Conservation (phyloP, 2,888 invertebrate species). For the Eupithecia inturbata region DNA sequence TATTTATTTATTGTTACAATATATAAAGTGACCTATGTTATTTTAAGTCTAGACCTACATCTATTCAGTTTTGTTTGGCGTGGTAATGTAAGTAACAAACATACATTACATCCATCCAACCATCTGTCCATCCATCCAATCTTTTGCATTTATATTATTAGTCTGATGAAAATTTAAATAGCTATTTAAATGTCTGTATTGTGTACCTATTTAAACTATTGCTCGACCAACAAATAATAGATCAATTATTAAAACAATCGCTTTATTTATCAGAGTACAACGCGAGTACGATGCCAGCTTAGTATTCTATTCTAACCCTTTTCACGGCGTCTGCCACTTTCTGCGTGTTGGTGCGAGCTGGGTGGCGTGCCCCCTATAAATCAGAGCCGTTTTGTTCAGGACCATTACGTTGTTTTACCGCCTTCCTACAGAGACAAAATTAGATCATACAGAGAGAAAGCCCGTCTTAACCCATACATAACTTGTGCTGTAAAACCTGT, state of each 20-base stretch:
- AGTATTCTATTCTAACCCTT: slow-evolving; percentile 69
- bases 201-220: too few species aligned
- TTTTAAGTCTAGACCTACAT: too few species aligned
- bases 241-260: neutral
- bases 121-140: too few species aligned
- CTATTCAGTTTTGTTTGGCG: too few species aligned
- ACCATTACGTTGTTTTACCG: slow-evolving; percentile 79
- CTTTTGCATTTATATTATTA: too few species aligned
- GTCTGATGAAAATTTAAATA: too few species aligned
- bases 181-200: too few species aligned
- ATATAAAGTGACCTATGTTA: too few species aligned
- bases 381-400: slow-evolving; percentile 78
- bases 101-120: too few species aligned
- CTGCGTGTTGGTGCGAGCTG: slow-evolving; percentile 73
- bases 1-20: too few species aligned
- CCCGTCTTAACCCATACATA: slow-evolving; percentile 66
- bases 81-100: too few species aligned
- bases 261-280: neutral
- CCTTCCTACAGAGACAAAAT: slow-evolving; percentile 79
- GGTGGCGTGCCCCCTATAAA: slow-evolving; percentile 74
- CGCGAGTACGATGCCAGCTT: slow-evolving; percentile 58
- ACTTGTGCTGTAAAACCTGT: slow-evolving; percentile 74
- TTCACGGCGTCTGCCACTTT: slow-evolving; percentile 74
- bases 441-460: slow-evolving; percentile 76
- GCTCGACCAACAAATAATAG: too few species aligned